These are phyloP conservation scores for Australoheros scitulus DNA, from an alignment of 2,113 vertebrate genomes.

Conservation along the genomic window DNA sequence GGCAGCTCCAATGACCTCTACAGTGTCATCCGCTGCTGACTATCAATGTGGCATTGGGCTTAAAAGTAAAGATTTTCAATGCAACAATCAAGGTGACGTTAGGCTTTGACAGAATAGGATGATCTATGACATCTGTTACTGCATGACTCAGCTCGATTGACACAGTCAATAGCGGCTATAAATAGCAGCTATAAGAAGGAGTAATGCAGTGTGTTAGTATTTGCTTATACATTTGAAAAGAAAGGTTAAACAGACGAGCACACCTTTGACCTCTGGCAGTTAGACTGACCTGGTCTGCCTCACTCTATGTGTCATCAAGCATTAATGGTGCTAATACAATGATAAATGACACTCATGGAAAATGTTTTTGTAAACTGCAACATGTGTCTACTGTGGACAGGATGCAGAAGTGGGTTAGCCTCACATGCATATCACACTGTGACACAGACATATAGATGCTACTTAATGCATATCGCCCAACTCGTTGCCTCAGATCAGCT, in stretches of 20 bases:
- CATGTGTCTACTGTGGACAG: background rate
- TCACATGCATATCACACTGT: background rate
- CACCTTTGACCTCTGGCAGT: background rate
- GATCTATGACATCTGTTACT: background rate
- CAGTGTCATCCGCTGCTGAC: background rate
- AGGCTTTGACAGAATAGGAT: background rate
- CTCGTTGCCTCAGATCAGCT: too few relatives aligned
- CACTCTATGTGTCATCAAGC: background rate
- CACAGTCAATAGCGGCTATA: background rate
- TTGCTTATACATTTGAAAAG: background rate
- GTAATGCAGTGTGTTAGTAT: background rate
- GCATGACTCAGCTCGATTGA: background rate
- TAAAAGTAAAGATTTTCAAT: background rate
- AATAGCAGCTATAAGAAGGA: background rate
- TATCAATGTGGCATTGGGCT: background rate
- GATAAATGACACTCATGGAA: background rate
- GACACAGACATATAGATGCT: background rate
- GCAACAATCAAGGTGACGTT: background rate
- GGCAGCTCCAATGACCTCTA: background rate
- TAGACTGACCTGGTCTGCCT: background rate
- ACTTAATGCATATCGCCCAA: too few relatives aligned
- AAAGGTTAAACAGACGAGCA: background rate
- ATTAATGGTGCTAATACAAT: background rate
- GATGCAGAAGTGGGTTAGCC: background rate
- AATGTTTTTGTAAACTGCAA: background rate